Conservation (phyloP, 2,113 vertebrate genomes). For the Campylorhamphus procurvoides region DNA sequence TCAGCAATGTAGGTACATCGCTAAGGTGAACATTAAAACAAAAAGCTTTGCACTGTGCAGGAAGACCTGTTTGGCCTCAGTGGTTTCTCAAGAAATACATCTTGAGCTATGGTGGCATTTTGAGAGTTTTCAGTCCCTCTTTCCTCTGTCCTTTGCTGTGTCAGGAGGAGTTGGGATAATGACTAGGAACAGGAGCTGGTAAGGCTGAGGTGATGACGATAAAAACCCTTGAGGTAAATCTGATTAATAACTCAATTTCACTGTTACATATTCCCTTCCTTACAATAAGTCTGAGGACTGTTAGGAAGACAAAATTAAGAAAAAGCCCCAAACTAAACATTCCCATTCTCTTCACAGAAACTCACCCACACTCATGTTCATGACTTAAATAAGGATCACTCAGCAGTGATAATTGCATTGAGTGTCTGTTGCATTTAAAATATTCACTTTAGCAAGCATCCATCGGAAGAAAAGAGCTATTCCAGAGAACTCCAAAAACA, state of each 20-base stretch:
- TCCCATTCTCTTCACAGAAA: neutral
- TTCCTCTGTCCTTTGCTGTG: neutral
- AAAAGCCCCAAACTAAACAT: neutral
- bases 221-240: neutral
- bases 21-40: neutral
- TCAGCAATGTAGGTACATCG: neutral
- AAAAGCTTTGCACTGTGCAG: neutral
- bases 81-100: neutral
- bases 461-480: conserved; percentile 78
- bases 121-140: neutral
- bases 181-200: neutral
- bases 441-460: conserved; percentile 55
- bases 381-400: neutral
- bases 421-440: conserved; percentile 39
- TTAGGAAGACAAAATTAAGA: neutral
- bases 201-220: neutral
- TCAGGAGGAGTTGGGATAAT: neutral
- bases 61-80: neutral
- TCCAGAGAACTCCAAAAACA: conserved; percentile 86
- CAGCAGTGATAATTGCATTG: neutral
- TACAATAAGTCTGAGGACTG: neutral
- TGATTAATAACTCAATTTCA: neutral
- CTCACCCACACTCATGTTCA: neutral
- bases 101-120: neutral
- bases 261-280: neutral